A percentile compares a stretch with the other conserved stretches of the same genome.
Evolutionary conservation across 2,888 invertebrate species (phyloP).

Genomic region (Chelonus formosanus): DNA sequence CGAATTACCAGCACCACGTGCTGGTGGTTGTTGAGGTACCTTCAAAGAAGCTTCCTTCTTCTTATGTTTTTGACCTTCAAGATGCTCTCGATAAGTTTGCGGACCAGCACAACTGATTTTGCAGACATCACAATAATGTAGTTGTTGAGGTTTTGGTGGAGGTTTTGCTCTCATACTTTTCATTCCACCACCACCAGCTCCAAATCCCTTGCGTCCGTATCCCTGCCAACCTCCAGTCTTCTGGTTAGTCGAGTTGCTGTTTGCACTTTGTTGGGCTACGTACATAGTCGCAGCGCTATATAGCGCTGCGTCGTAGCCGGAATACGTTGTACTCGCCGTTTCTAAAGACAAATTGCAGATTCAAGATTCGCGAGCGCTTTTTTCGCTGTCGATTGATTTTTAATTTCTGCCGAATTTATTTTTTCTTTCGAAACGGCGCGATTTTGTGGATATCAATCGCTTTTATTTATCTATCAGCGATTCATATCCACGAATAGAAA

Average conservation of each 20-base stretch:
- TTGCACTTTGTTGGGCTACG: conserved; percentile 75
- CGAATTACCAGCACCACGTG: conserved; percentile 73
- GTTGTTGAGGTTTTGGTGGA: conserved; percentile 89
- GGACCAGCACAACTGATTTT: conserved; percentile 98
- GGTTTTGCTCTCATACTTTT: conserved; percentile 78
- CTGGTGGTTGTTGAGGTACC: conserved; percentile 68
- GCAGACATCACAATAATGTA: conserved; percentile 98
- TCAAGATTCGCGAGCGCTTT: conserved; percentile 28
- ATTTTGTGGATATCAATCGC: background rate
- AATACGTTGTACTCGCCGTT: conserved; percentile 76
- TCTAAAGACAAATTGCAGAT: conserved; percentile 62
- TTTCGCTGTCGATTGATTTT: conserved; percentile 1
- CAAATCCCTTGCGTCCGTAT: conserved; percentile 69
- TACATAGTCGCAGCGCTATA: conserved; percentile 96
- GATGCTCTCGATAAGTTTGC: conserved; percentile 93
- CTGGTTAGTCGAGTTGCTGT: conserved; percentile 65
- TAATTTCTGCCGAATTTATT: background rate
- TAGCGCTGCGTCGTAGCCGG: conserved; percentile 93
- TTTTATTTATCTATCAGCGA: too few relatives aligned
- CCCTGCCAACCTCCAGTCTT: conserved; percentile 71
- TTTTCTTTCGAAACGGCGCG: conserved; percentile 26
- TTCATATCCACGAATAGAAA: too few relatives aligned
- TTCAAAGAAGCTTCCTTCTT: conserved; percentile 93
- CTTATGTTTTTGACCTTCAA: conserved; percentile 99
- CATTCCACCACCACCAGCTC: conserved; percentile 63